These are phyloP conservation scores for Bactericera cockerelli DNA, from an alignment of 1,140 invertebrate species.

Conservation along the genomic window DNA sequence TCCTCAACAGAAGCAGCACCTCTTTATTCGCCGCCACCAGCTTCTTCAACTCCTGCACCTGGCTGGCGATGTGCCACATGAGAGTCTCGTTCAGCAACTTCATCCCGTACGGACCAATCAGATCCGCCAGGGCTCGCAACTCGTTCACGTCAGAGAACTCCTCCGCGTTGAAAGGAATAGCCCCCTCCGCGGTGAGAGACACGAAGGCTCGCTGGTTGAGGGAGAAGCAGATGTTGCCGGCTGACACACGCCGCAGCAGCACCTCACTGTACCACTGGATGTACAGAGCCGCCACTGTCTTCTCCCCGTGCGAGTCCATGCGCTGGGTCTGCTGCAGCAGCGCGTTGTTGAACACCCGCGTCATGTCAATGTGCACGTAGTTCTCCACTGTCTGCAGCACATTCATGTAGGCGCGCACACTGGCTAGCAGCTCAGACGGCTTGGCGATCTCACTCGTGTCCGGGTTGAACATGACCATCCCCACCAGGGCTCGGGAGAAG, in stretches of 20 bases:
- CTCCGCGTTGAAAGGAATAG: conserved; percentile 86
- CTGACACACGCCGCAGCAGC: conserved; percentile 75
- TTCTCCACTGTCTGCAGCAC: conserved; percentile 98
- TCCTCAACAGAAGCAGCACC: conserved; percentile 69
- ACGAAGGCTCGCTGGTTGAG: conserved; percentile 93
- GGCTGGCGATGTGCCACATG: conserved; percentile 96
- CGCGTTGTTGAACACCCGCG: conserved; percentile 96
- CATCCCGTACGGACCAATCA: conserved; percentile 97
- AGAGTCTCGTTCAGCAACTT: conserved; percentile 90
- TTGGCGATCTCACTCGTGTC: conserved; percentile 97
- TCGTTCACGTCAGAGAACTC: conserved; percentile 98
- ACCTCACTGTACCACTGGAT: conserved; percentile 98
- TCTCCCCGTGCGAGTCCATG: conserved; percentile 88
- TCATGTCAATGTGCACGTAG: conserved; percentile 96
- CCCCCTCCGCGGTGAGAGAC: conserved; percentile 70
- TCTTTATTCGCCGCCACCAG: conserved; percentile 86
- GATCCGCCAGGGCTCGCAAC: conserved; percentile 84
- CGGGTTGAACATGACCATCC: conserved; percentile 95
- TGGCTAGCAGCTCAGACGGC: conserved; percentile 87
- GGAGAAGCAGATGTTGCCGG: conserved; percentile 92
- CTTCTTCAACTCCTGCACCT: conserved; percentile 94
- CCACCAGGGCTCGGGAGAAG: conserved; percentile 80
- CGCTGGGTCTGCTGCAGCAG: conserved; percentile 94
- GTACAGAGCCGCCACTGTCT: conserved; percentile 90
- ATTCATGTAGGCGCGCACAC: conserved; percentile 94